phyloP scores from a whole-genome alignment of 2,888 invertebrate genomes.

The Linnaemya vulpina region DNA sequence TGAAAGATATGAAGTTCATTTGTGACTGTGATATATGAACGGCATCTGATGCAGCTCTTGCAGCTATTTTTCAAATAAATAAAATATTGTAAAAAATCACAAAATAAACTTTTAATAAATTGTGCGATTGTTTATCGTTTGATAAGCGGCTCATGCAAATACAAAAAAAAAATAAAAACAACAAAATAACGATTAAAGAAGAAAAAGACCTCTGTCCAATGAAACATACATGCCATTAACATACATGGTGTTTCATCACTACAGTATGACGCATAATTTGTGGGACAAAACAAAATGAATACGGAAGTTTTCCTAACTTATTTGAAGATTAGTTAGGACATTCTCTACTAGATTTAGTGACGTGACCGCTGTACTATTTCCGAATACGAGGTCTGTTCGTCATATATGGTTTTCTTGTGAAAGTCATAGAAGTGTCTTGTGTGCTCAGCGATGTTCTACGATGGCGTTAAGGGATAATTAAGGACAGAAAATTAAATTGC shows the following conservation, averaged over 20 bases:
- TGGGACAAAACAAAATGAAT: too few relatives aligned
- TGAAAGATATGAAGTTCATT: constrained; percentile 12
- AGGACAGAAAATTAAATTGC: too few relatives aligned
- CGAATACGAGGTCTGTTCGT: too few relatives aligned
- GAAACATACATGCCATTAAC: constrained; percentile 27
- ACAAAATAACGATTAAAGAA: constrained; percentile 7
- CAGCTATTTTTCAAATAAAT: constrained; percentile 58
- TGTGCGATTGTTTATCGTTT: constrained; percentile 66
- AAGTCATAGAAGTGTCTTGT: too few relatives aligned
- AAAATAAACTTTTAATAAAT: constrained; percentile 61
- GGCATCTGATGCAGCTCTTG: constrained; percentile 54
- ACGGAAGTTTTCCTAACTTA: too few relatives aligned
- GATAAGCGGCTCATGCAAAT: constrained; percentile 52
- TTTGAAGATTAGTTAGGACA: too few relatives aligned
- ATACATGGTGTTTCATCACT: not conserved
- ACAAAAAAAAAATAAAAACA: not conserved
- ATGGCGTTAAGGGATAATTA: too few relatives aligned
- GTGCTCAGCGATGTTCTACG: too few relatives aligned
- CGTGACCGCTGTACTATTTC: too few relatives aligned
- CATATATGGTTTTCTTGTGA: too few relatives aligned
- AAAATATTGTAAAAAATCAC: constrained; percentile 41
- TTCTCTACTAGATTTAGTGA: too few relatives aligned
- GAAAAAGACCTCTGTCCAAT: constrained; percentile 49
- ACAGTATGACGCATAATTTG: too few relatives aligned
- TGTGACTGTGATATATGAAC: constrained; percentile 18